These are phyloP conservation scores for Lepeophtheirus salmonis DNA, from an alignment of 1,140 invertebrate genomes.

Conservation along the genomic window DNA sequence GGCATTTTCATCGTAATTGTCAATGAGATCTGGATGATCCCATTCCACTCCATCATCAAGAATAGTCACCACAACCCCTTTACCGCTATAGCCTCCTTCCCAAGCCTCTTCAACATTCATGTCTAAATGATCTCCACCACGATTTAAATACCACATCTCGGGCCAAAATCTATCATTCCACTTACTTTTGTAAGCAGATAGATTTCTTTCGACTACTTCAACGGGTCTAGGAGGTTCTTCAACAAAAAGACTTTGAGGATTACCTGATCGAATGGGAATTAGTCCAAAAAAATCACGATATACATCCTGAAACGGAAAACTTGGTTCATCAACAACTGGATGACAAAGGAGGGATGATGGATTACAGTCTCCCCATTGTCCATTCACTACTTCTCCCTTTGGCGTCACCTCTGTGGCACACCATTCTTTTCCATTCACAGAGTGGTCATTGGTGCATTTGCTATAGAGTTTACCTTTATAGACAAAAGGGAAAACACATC, in stretches of 20 bases:
- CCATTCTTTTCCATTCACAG: slow-evolving; percentile 9
- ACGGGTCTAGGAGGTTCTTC: not conserved
- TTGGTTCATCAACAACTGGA: not conserved
- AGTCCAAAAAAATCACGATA: not conserved
- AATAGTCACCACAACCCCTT: slow-evolving; percentile 80
- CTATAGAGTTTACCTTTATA: not conserved
- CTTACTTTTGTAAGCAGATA: slow-evolving; percentile 25
- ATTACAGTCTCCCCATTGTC: slow-evolving; percentile 14
- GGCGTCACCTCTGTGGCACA: slow-evolving; percentile 15
- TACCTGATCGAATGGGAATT: not conserved
- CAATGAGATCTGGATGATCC: slow-evolving; percentile 78
- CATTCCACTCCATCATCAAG: slow-evolving; percentile 92
- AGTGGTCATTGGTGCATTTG: slow-evolving; percentile 11
- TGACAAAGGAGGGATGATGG: not conserved
- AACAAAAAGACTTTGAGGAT: not conserved
- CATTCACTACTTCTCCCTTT: not conserved
- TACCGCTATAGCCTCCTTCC: slow-evolving; percentile 71
- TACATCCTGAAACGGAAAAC: not conserved
- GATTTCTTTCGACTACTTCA: not conserved
- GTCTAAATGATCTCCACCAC: slow-evolving; percentile 47
- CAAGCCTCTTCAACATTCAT: slow-evolving; percentile 87
- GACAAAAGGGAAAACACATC: slow-evolving; percentile 9
- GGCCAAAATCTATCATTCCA: slow-evolving; percentile 65
- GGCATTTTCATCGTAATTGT: slow-evolving; percentile 52
- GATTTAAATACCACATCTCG: slow-evolving; percentile 80